These are phyloP conservation scores for Apamea crenata DNA, from an alignment of 2,888 invertebrate species.

Conservation along the genomic window DNA sequence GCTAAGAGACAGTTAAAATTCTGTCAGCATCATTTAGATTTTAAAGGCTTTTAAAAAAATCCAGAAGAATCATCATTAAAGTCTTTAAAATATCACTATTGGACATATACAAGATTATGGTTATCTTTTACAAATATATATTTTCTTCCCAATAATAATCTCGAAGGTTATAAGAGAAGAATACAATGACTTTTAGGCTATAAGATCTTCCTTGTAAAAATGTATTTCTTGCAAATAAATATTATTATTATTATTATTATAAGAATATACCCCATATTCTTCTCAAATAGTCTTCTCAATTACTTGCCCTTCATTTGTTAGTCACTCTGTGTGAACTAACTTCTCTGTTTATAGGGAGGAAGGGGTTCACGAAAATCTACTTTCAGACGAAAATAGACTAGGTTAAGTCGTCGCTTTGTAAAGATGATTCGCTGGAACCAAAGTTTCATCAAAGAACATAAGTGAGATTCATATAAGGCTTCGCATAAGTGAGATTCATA, in stretches of 20 bases:
- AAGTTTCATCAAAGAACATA: constrained; percentile 30
- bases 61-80: not conserved
- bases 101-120: too few species aligned
- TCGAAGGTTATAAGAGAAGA: too few species aligned
- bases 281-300: too few species aligned
- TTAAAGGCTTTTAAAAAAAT: not conserved
- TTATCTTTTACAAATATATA: too few species aligned
- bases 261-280: too few species aligned
- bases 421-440: constrained; percentile 23
- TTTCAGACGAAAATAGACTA: constrained; percentile 47
- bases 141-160: too few species aligned
- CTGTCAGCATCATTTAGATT: not conserved
- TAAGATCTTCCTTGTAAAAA: too few species aligned
- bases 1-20: not conserved
- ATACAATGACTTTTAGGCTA: too few species aligned
- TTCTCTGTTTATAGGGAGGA: constrained; percentile 48
- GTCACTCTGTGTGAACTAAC: constrained; percentile 13
- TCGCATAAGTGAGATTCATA: too few species aligned
- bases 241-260: too few species aligned
- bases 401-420: constrained; percentile 45
- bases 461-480: constrained; percentile 20
- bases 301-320: constrained; percentile 2
- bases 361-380: constrained; percentile 54
- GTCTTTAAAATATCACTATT: too few species aligned
- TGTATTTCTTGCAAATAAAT: too few species aligned